Base-by-base conservation (phyloP, 2,888 invertebrate species). In the Didymodactylos carnosus region DNA sequence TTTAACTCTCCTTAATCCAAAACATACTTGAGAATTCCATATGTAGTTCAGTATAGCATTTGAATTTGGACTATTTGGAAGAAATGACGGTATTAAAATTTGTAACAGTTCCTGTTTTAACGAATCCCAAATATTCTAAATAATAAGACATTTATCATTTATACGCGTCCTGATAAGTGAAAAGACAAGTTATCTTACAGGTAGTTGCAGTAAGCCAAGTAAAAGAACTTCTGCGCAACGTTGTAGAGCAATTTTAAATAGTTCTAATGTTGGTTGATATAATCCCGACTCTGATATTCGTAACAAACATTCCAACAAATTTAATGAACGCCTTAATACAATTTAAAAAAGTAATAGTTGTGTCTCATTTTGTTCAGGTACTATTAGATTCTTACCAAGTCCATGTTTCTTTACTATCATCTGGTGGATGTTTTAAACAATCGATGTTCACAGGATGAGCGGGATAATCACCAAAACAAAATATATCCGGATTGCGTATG, bases 41-140 rank as follows among this genome's bases (percentile, higher is more conserved):
- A 93, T 93, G 81, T 92, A 91, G 83, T 95, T 94, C 73, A 98
- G 85, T 77, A 98, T 91, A n/a, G 92, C 90, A 39, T 90, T 92
- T 0, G 94, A 92, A 84, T 98, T 98, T 0, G 93, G 92, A 85
- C 97, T 95, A 84, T 92, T 94, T 46, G 90, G 90, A 73, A 97
- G 86, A 84, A 98, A 95, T 78, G 93, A 89, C 4, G 94, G 93
- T 82, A 98, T 90, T 41, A 97, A 84, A 72, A 88, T 90, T 69
- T 89, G 88, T 77, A 97, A 43, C 40, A 75, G 84, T 81, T 95
- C 94, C 83, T 92, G 91, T 75, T 92, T 83, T 73, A 84, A 76
- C 16, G 80, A 79, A 75, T 82, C 84, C 81, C 84, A 82, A 6
- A 81, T 79, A 14, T 80, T 78, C 82, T 82, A 75, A 10, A 19